Percentiles rank a stretch among this genome's conserved stretches.
Conservation (phyloP, 1,140 invertebrate species). For the Choristoneura fumiferana region DNA sequence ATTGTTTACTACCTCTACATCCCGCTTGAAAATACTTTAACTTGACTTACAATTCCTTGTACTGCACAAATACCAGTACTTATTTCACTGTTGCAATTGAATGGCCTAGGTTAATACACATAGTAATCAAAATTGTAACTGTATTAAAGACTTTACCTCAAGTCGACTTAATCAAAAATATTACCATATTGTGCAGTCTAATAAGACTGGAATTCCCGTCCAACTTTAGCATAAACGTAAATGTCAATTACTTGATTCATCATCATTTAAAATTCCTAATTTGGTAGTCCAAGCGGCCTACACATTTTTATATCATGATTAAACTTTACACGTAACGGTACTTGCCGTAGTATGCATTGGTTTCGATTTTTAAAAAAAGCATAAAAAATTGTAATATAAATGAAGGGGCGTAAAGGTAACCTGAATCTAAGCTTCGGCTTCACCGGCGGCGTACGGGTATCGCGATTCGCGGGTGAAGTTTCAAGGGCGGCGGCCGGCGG, state of each 20-base stretch:
- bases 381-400: not conserved
- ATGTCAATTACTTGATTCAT: slow-evolving; percentile 6
- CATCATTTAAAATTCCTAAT: slow-evolving; percentile 10
- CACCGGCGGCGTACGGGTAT: not conserved
- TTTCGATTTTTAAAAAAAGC: too few relatives aligned
- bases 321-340: not conserved
- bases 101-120: too few relatives aligned
- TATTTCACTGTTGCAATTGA: too few relatives aligned
- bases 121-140: too few relatives aligned
- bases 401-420: not conserved
- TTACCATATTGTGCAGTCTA: too few relatives aligned
- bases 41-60: too few relatives aligned
- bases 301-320: not conserved
- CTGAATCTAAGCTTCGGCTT: not conserved
- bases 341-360: too few relatives aligned
- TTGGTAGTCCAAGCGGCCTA: not conserved
- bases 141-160: too few relatives aligned
- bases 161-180: too few relatives aligned
- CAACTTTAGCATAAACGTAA: not conserved
- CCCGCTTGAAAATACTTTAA: not conserved
- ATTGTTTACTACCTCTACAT: slow-evolving; percentile 11
- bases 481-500: slow-evolving; percentile 37
- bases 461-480: slow-evolving; percentile 16
- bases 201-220: slow-evolving; percentile 5
- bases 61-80: too few relatives aligned